Conservation (phyloP, 2,888 invertebrate species). For the Drosophila mimetica region DNA sequence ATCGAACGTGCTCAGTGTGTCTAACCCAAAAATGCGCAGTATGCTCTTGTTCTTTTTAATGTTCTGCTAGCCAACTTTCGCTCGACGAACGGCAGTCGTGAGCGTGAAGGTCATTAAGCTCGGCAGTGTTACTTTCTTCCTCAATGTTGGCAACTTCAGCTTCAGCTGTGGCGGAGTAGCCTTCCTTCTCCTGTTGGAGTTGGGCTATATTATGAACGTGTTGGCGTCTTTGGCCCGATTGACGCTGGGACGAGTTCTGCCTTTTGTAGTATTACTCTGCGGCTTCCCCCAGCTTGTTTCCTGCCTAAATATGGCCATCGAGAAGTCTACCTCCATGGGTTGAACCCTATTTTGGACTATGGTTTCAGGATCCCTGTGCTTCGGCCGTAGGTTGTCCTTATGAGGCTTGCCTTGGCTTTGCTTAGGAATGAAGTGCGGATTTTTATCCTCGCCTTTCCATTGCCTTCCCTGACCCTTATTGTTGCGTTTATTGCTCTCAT, state of each 20-base stretch:
- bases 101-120: not conserved
- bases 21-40: slow-evolving; percentile 1
- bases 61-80: slow-evolving; percentile 11
- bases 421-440: slow-evolving; percentile 10
- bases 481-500: slow-evolving; percentile 6
- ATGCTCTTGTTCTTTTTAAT: slow-evolving; percentile 1
- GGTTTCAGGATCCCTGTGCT: not conserved
- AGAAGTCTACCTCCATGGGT: slow-evolving; percentile 11
- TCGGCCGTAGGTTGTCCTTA: slow-evolving; percentile 11
- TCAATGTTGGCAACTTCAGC: slow-evolving; percentile 6
- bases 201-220: slow-evolving; percentile 3
- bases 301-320: slow-evolving; percentile 4
- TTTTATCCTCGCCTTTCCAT: slow-evolving; percentile 14
- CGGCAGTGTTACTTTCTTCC: slow-evolving; percentile 1
- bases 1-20: not conserved
- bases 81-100: slow-evolving; percentile 7
- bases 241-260: slow-evolving; percentile 5
- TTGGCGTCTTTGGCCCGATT: slow-evolving; percentile 14
- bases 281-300: slow-evolving; percentile 5
- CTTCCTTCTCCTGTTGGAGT: not conserved
- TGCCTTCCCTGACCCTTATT: slow-evolving; percentile 6
- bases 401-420: not conserved
- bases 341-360: slow-evolving; percentile 3
- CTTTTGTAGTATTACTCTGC: slow-evolving; percentile 10
- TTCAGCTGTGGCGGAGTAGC: slow-evolving; percentile 6